Evolutionary conservation across 2,113 vertebrate genomes (phyloP).

Genomic region (Numenius arquata): DNA sequence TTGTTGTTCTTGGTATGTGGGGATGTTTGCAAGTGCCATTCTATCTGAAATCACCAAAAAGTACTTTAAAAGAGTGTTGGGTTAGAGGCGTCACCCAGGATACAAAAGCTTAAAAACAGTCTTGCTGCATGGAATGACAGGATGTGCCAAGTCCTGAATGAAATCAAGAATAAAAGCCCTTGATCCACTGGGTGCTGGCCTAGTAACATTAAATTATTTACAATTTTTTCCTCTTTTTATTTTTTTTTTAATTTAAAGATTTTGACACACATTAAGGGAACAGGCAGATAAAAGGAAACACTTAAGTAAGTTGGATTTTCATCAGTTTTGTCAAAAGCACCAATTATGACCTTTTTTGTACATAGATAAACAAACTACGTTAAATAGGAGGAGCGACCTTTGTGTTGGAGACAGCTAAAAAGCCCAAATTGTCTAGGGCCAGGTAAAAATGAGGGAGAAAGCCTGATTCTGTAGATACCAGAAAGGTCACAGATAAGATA

Average conservation of each 20-base stretch:
- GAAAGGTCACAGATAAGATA: not conserved
- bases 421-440: not conserved
- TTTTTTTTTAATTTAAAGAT: not conserved
- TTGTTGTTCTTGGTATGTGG: not conserved
- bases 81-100: not conserved
- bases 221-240: not conserved
- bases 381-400: not conserved
- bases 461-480: not conserved
- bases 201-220: conserved; percentile 52
- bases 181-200: conserved; percentile 53
- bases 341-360: not conserved
- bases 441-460: not conserved
- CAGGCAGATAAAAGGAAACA: not conserved
- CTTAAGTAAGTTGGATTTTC: not conserved
- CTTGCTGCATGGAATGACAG: not conserved
- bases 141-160: not conserved
- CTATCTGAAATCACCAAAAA: conserved; percentile 39
- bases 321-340: conserved; percentile 25
- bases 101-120: conserved; percentile 27
- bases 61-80: conserved; percentile 4
- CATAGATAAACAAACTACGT: not conserved
- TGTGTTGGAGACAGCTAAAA: not conserved
- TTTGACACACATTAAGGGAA: conserved; percentile 15
- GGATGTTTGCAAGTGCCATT: not conserved
- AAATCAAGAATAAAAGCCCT: conserved; percentile 69